Percentiles rank a stretch among this genome's conserved stretches.
phyloP scores from a whole-genome alignment of 2,797 vertebrate species.

The Phataginus tetradactyla region DNA sequence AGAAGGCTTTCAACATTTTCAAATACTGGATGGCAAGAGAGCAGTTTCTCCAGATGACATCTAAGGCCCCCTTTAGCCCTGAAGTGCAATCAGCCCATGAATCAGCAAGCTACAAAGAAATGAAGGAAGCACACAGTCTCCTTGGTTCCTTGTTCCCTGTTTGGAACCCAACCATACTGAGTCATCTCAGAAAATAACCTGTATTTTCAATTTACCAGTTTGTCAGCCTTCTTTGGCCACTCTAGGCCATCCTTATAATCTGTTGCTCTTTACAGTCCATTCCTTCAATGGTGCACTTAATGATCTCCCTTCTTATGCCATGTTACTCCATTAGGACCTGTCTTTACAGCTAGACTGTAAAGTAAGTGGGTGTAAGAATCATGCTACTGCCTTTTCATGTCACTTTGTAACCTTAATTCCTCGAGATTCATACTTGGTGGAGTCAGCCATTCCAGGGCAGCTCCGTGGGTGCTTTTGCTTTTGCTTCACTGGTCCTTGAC shows the following conservation, averaged over 20 bases:
- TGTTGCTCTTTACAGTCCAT: background rate
- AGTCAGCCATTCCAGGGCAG: background rate
- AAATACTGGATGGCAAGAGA: background rate
- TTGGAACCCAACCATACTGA: background rate
- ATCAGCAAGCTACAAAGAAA: slow-evolving; percentile 10
- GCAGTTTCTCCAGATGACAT: background rate
- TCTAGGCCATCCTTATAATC: background rate
- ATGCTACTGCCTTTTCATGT: background rate
- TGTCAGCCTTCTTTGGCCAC: background rate
- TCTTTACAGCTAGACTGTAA: background rate
- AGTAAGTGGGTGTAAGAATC: background rate
- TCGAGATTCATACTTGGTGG: background rate
- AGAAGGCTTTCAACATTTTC: slow-evolving; percentile 2
- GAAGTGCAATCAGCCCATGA: background rate
- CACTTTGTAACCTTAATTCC: background rate
- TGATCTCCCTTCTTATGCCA: background rate
- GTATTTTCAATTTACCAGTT: background rate
- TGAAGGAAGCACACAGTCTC: background rate
- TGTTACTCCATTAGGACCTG: background rate
- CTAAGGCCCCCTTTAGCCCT: background rate
- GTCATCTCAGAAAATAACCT: slow-evolving; percentile 45
- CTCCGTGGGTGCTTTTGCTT: background rate
- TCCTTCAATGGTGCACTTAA: background rate
- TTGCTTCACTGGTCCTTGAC: background rate
- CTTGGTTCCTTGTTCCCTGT: background rate